Base-by-base conservation (phyloP, 2,797 vertebrate genomes). In the Myotis vivesi region DNA sequence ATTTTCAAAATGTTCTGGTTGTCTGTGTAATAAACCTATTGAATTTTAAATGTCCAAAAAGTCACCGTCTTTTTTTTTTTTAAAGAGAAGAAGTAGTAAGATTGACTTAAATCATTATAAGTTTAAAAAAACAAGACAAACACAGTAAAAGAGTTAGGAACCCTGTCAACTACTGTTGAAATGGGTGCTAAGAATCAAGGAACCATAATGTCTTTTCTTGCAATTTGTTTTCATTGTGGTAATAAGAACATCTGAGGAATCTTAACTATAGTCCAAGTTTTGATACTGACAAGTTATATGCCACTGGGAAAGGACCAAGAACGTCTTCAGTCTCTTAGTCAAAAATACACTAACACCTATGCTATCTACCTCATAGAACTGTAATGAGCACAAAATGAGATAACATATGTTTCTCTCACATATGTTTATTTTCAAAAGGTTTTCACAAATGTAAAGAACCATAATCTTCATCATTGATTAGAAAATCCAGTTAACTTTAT, bases 401-500 rank as follows among this genome's bases (percentile, higher is more conserved):
- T 80, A 95, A 92, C 62, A 79, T 69, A 49, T 44, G 68, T 71
- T 88, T 89, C 94, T 94, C 72, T 81, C 81, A 92, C 33, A 76
- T 91, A 75, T 71, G 79, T 87, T 83, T 75, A 73, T 88, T 95
- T 95, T 92, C 79, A 93, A 93, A 94, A 95, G 41, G 22, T 51
- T 87, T 80, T 96, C 33, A 90, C 41, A 96, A 95, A 94, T 89
- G 12, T 76, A 71, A 96, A 55, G 69, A 95, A 91, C 13, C 71
- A 84, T 95, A 81, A 95, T 92, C 66, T 93, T 92, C 75, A 87
- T 87, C 72, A 87, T 11, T 69, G 44, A 81, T 75, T 87, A 89
- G 77, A 95, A 97, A 97, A 94, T 87, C 25, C 57, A 89, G 33
- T 89, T 93, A 97, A 91, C 85, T 62, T 62, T 30, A 62, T 93